Base-by-base conservation (phyloP, 1,140 invertebrate genomes). In the Thalassaphorura encarpata region DNA sequence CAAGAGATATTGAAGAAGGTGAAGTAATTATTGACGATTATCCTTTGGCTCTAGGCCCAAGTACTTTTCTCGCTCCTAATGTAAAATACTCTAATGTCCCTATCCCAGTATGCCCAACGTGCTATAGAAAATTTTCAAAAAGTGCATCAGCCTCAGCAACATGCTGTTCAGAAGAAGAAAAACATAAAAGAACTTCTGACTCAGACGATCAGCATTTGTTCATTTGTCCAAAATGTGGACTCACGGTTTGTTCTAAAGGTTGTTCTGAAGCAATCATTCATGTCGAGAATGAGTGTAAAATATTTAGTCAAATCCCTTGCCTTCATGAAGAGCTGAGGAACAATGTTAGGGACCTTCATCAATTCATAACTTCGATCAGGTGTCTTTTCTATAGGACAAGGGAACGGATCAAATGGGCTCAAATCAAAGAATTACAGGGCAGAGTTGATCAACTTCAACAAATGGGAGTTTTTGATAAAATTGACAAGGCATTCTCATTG, bases 11-110 rank as follows among this genome's bases (percentile, higher is more conserved):
- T 26, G 15, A 27, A 23, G 36, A 58, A 13, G 62, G 62, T 56
- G 53, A 61, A 48, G 27, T 45, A 15, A 56, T 64, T 16, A 58
- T 64, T 48, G 54, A 54, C 21, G 62, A 64, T 29, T 48, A 36
- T 11, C 27, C 52, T 3, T 45, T 61, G n/a, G 26, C 61, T 3
- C 29, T 33, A 11, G 52, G 54, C n/a, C 55, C 62, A 33, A 31
- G 60, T 29, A 40, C 52, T 18, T 29, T 8, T 4, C 8, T 28
- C 1, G 31, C 16, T 24, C 33, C 21, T 43, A 47, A 33, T 29
- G 24, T 23, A 42, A 40, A 16, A 11, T 15, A 4, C 5, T 27
- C 23, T 54, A 39, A 19, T 48, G 36, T 24, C 39, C 8, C 6
- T 23, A 43, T 23, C 16, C 29, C 16, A 21, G 40, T 43, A 3